Evolutionary conservation across 2,888 invertebrate species (phyloP).

Genomic region (Graphium colonna): DNA sequence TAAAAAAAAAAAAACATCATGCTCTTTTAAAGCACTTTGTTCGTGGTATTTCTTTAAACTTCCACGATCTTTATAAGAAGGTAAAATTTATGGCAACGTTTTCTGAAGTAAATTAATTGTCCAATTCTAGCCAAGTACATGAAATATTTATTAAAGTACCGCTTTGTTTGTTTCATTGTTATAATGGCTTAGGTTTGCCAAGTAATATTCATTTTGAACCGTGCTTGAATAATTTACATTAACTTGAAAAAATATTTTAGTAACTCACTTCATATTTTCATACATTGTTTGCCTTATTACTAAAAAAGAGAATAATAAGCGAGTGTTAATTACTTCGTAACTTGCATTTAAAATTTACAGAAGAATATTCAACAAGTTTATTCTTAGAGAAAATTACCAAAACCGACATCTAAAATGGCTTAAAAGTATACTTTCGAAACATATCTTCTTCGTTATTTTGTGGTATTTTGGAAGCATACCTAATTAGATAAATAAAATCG

Average conservation of each 20-base stretch:
- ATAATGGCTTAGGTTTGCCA: slow-evolving; percentile 16
- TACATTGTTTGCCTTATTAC: too few relatives aligned
- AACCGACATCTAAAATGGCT: too few relatives aligned
- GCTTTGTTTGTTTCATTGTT: slow-evolving; percentile 15
- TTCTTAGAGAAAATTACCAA: too few relatives aligned
- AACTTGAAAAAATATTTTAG: too few relatives aligned
- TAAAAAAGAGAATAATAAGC: too few relatives aligned
- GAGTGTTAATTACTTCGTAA: too few relatives aligned
- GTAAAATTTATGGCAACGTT: slow-evolving; percentile 18
- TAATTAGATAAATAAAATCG: too few relatives aligned
- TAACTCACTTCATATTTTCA: background rate
- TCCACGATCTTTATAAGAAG: slow-evolving; percentile 15
- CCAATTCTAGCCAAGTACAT: slow-evolving; percentile 23
- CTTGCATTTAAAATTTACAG: too few relatives aligned
- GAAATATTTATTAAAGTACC: slow-evolving; percentile 22
- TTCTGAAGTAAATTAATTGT: slow-evolving; percentile 25
- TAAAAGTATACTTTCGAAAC: too few relatives aligned
- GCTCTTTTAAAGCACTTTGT: background rate
- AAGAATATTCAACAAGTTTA: too few relatives aligned
- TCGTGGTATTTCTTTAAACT: slow-evolving; percentile 11
- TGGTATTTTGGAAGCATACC: too few relatives aligned
- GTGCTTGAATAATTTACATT: background rate
- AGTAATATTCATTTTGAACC: slow-evolving; percentile 2
- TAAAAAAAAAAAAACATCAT: background rate
- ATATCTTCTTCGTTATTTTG: too few relatives aligned